Evolutionary conservation across 1,140 invertebrate genomes (phyloP), one percentile per base, ranked within the genome.

Genomic region (Drosophila albomicans): DNA sequence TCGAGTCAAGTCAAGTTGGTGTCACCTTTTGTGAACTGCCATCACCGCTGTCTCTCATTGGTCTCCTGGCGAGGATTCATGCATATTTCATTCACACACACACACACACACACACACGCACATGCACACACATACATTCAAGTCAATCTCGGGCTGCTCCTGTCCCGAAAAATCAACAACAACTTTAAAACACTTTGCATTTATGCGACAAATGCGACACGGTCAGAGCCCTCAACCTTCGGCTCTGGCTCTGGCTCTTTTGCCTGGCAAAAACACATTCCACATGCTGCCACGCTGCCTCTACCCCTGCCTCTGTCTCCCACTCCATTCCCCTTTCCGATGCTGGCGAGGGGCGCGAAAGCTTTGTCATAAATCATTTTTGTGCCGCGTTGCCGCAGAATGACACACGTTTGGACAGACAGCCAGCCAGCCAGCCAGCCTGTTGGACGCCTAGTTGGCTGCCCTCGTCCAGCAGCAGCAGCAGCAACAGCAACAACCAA

Each of bases 291-390:
- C 32, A 54, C 35, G 15, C 64, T 65, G 68, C 74, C 79, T 74
- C 79, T 52, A 35, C 8, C 13, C 4, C 13, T 48, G 35, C 49
- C 52, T 2, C 16, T 5, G 11, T 28, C 32, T 0, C 8, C 48
- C 43, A 32, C 11, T 62, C 15, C 56, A 15, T 10, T 1, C n/a
- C 7, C 38, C 10, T 15, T 20, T 11, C 57, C 57, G 58, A 49
- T 75, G 16, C 49, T 51, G 16, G 32, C 30, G 20, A 13, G 65
- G 48, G 30, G 15, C 15, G 46, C 49, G 68, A 59, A 70, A 73
- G 66, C 79, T 78, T 56, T 72, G 78, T 81, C 84, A 88, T 88
- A 88, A 88, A 88, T 88, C 84, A 88, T 88, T 89, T 81, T 75
- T 74, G 67, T 88, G 84, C 80, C 80, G 81, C 78, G 62, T 79